Evolutionary conservation across 2,797 vertebrate genomes (phyloP).

Genomic region (Hippopotamyrus pictus): DNA sequence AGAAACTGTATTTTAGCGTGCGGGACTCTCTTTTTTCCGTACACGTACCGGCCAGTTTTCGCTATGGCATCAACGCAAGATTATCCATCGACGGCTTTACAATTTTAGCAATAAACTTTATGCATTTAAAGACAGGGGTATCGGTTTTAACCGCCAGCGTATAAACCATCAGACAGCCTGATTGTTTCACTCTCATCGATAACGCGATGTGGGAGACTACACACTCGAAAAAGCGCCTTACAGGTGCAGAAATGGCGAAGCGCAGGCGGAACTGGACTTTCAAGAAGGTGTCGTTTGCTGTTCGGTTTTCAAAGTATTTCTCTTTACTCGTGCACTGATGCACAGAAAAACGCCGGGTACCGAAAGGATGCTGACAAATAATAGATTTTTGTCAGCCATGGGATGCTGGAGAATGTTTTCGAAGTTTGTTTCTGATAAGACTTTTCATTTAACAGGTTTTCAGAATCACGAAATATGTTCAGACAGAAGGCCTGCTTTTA

Average conservation of each 20-base stretch:
- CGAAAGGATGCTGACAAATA: slow-evolving; percentile 23
- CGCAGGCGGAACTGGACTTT: slow-evolving; percentile 50
- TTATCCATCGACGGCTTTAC: not conserved
- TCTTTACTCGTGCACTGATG: slow-evolving; percentile 24
- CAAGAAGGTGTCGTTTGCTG: slow-evolving; percentile 31
- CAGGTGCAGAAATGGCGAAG: slow-evolving; percentile 69
- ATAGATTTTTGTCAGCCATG: slow-evolving; percentile 2
- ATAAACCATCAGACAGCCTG: slow-evolving; percentile 19
- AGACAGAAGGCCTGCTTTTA: slow-evolving; percentile 14
- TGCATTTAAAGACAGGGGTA: not conserved
- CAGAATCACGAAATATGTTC: slow-evolving; percentile 1
- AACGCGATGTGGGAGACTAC: slow-evolving; percentile 42
- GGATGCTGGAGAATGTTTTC: slow-evolving; percentile 25
- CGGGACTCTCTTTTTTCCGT: slow-evolving; percentile 39
- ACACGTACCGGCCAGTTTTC: slow-evolving; percentile 25
- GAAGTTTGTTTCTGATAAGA: slow-evolving; percentile 33
- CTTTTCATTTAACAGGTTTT: slow-evolving; percentile 5
- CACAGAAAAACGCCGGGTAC: slow-evolving; percentile 4
- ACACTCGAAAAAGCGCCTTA: slow-evolving; percentile 43
- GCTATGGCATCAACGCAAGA: slow-evolving; percentile 2
- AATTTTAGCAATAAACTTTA: slow-evolving; percentile 1
- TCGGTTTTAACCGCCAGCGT: slow-evolving; percentile 24
- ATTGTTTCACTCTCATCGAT: slow-evolving; percentile 19
- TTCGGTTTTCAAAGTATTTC: slow-evolving; percentile 28
- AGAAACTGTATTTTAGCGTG: slow-evolving; percentile 35